Conservation (phyloP, 2,888 invertebrate species). For the Drosophila diplacantha region DNA sequence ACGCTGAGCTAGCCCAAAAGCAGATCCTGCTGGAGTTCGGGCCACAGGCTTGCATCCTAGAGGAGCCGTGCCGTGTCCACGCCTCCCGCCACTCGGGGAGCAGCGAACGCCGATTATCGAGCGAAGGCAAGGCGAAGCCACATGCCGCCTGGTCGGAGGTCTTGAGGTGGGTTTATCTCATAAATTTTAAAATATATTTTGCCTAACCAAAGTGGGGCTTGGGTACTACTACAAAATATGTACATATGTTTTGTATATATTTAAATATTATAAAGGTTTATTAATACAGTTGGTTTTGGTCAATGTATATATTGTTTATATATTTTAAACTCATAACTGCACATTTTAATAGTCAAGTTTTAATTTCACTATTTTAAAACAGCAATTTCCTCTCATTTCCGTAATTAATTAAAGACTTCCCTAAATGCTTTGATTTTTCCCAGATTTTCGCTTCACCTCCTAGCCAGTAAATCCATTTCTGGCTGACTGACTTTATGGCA, state of each 20-base stretch:
- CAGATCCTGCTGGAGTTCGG: slow-evolving; percentile 87
- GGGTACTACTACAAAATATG: not conserved
- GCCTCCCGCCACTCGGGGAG: slow-evolving; percentile 73
- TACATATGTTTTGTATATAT: not conserved
- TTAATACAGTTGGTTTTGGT: not conserved
- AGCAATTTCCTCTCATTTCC: not conserved
- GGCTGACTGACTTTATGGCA: slow-evolving; percentile 58
- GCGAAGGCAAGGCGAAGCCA: slow-evolving; percentile 42
- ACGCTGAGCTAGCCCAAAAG: slow-evolving; percentile 87
- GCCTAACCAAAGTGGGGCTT: not conserved
- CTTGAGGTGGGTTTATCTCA: slow-evolving; percentile 82
- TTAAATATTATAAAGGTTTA: not conserved
- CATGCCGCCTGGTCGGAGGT: slow-evolving; percentile 79
- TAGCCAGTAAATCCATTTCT: slow-evolving; percentile 15
- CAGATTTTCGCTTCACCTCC: not conserved
- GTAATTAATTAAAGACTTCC: not conserved
- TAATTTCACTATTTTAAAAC: not conserved
- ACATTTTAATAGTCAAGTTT: not conserved
- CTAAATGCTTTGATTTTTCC: not conserved
- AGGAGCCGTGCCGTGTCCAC: slow-evolving; percentile 83
- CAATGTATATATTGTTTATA: not conserved
- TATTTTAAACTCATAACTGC: not conserved
- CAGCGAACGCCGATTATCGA: slow-evolving; percentile 39
- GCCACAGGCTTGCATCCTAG: slow-evolving; percentile 87
- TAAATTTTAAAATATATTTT: not conserved